Percentiles rank a stretch among this genome's conserved stretches.
phyloP scores from a whole-genome alignment of 1,140 invertebrate species.

The Drosophila ambigua region DNA sequence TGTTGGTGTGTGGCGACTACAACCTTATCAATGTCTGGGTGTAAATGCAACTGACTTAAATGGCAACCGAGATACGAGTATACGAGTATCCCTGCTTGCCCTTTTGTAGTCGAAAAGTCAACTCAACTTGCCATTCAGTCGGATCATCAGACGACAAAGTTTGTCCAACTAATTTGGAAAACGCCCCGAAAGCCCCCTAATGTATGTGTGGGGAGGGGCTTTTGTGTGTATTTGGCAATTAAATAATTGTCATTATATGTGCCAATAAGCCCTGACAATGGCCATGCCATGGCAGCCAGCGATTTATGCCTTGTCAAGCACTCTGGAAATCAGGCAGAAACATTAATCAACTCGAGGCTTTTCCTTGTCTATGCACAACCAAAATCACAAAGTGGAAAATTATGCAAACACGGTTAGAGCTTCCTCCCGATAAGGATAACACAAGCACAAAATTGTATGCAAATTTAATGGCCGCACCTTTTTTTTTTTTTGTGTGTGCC shows the following conservation, averaged over 20 bases:
- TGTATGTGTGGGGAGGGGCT: not conserved
- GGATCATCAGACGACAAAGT: conserved; percentile 43
- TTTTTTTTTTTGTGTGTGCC: not conserved
- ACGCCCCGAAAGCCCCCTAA: not conserved
- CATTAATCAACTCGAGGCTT: conserved; percentile 49
- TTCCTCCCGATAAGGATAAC: conserved; percentile 17
- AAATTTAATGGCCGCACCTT: conserved; percentile 54
- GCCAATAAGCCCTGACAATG: conserved; percentile 44
- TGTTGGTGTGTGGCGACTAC: conserved; percentile 39
- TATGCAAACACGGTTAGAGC: conserved; percentile 51
- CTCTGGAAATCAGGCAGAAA: conserved; percentile 44
- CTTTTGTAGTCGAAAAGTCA: conserved; percentile 56
- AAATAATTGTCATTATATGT: conserved; percentile 58
- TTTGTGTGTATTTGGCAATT: conserved; percentile 51
- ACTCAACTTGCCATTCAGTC: conserved; percentile 22
- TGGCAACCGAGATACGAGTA: conserved; percentile 43
- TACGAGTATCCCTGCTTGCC: conserved; percentile 16
- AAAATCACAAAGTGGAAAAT: conserved; percentile 57
- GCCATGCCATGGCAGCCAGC: conserved; percentile 24
- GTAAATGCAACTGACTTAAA: conserved; percentile 35
- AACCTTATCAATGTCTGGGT: conserved; percentile 63
- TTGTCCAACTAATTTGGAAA: conserved; percentile 54
- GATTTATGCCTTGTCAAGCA: conserved; percentile 42
- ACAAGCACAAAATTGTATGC: conserved; percentile 52
- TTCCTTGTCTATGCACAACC: conserved; percentile 20